Evolutionary conservation across 2,888 invertebrate species (phyloP).

Genomic region (Patella pellucida): DNA sequence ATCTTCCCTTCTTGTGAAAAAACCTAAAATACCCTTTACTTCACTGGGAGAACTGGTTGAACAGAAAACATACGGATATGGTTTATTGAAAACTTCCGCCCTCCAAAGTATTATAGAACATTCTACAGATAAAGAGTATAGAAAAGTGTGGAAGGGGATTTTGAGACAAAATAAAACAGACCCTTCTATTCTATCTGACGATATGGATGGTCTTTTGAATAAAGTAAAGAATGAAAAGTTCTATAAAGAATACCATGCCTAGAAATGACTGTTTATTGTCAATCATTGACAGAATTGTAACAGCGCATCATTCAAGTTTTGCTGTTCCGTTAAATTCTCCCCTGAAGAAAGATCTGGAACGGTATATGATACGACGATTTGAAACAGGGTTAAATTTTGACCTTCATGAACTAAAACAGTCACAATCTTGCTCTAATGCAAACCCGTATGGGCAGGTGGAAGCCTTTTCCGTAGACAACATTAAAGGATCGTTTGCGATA

Average conservation of each 20-base stretch:
- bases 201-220: neutral
- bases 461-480: too few species aligned
- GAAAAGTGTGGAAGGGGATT: neutral
- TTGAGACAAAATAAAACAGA: neutral
- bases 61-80: neutral
- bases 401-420: too few species aligned
- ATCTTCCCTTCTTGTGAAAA: neutral
- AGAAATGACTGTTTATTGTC: neutral
- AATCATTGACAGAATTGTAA: neutral
- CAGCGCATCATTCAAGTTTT: neutral
- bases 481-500: too few species aligned
- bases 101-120: neutral
- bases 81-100: neutral
- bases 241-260: too few species aligned
- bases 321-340: neutral
- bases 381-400: neutral
- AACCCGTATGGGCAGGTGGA: too few species aligned
- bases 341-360: neutral
- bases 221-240: neutral
- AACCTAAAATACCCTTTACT: neutral
- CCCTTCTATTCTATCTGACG: neutral
- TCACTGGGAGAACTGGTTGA: neutral
- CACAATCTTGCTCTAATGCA: too few species aligned
- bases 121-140: neutral
- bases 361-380: neutral